Evolutionary conservation across 1,140 invertebrate genomes (phyloP).

Genomic region (Neodiprion virginianus): DNA sequence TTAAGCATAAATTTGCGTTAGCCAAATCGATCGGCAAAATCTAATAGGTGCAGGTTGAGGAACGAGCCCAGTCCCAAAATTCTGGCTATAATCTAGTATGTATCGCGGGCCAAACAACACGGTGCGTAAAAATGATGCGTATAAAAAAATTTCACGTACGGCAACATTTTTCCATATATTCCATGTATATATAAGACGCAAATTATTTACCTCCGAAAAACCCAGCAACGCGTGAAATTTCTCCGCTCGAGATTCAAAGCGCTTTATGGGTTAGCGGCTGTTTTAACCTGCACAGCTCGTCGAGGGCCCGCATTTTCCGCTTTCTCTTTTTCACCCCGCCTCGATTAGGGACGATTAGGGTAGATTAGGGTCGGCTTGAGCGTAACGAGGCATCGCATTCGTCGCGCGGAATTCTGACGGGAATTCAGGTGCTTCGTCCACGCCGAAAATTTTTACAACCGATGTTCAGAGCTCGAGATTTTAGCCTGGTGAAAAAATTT

Average conservation of each 20-base stretch:
- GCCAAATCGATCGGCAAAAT: background rate
- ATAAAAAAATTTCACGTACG: constrained; percentile 13
- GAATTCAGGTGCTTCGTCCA: too few relatives aligned
- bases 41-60: background rate
- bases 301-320: background rate
- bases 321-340: background rate
- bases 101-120: background rate
- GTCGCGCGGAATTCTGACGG: background rate
- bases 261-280: constrained; percentile 20
- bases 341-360: constrained; percentile 1
- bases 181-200: constrained; percentile 9
- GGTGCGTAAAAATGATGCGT: constrained; percentile 21
- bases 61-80: background rate
- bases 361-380: constrained; percentile 1
- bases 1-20: background rate
- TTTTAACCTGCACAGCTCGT: constrained; percentile 31
- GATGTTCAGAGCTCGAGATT: too few relatives aligned
- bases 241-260: constrained; percentile 19
- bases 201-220: constrained; percentile 9
- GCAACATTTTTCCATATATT: background rate
- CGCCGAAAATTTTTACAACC: too few relatives aligned
- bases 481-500: too few relatives aligned
- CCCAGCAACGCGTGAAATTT: constrained; percentile 15
- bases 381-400: background rate
- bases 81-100: too few relatives aligned